Evolutionary conservation across 2,888 invertebrate species (phyloP).

Genomic region (Phrixothrix hirtus): DNA sequence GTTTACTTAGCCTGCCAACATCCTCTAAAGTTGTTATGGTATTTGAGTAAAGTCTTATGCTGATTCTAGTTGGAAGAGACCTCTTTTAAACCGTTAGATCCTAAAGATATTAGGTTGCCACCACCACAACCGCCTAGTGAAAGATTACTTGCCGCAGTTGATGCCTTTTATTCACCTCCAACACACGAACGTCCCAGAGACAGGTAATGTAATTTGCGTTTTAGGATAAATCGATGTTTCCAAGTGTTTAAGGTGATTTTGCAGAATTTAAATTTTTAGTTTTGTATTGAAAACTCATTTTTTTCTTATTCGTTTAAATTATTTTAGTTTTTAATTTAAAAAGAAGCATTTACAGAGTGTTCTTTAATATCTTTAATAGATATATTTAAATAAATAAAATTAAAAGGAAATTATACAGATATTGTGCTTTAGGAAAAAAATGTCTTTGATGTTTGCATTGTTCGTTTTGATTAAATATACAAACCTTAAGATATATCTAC

Average conservation of each 20-base stretch:
- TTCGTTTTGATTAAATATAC: neutral
- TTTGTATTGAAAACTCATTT: neutral
- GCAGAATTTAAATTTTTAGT: too few species aligned
- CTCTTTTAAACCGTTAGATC: slow-evolving; percentile 87
- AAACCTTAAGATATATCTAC: too few species aligned
- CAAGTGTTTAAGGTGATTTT: too few species aligned
- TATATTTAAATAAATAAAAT: too few species aligned
- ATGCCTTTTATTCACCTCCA: slow-evolving; percentile 94
- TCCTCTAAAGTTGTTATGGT: slow-evolving; percentile 4
- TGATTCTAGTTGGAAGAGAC: slow-evolving; percentile 78
- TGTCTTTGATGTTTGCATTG: neutral
- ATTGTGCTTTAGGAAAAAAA: too few species aligned
- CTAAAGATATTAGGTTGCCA: slow-evolving; percentile 87
- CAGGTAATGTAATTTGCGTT: slow-evolving; percentile 61
- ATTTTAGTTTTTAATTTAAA: too few species aligned
- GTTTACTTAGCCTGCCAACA: slow-evolving; percentile 14
- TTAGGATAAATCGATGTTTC: too few species aligned
- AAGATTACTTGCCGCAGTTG: slow-evolving; percentile 87
- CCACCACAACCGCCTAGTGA: slow-evolving; percentile 96
- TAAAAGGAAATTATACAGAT: too few species aligned
- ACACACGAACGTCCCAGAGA: slow-evolving; percentile 94
- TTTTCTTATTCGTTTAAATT: too few species aligned
- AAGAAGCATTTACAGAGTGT: too few species aligned
- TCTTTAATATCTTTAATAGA: too few species aligned
- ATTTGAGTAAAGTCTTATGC: slow-evolving; percentile 33